phyloP scores from a whole-genome alignment of 2,888 invertebrate genomes.

The Trachelus troglodyta region DNA sequence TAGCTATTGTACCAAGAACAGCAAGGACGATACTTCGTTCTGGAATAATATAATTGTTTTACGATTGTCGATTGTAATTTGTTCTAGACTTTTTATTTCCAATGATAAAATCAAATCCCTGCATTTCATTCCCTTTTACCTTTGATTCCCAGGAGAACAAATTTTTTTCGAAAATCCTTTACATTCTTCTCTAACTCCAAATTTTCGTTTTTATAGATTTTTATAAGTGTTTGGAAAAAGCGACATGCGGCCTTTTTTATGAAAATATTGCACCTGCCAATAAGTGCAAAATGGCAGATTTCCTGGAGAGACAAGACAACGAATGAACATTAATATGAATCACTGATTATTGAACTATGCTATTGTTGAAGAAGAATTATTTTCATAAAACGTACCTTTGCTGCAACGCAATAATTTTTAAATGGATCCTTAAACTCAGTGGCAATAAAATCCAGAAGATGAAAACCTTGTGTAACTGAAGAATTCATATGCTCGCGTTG shows the following conservation, averaged over 20 bases:
- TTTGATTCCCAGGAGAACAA: conserved; percentile 23
- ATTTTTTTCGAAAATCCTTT: conserved; percentile 25
- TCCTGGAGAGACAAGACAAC: conserved; percentile 28
- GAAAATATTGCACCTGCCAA: conserved; percentile 22
- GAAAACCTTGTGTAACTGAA: neutral
- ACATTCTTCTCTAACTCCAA: conserved; percentile 35
- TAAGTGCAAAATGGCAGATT: conserved; percentile 39
- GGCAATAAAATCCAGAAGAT: neutral
- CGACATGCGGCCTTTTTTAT: conserved; percentile 41
- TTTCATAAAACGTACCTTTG: conserved; percentile 30
- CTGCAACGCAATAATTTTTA: conserved; percentile 37
- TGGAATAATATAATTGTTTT: conserved; percentile 25
- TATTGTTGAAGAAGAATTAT: conserved; percentile 29
- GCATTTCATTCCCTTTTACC: conserved; percentile 32
- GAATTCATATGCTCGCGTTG: neutral
- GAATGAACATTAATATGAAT: neutral
- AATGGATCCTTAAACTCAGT: conserved; percentile 28
- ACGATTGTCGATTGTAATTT: conserved; percentile 15
- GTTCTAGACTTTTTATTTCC: conserved; percentile 13
- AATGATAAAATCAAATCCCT: conserved; percentile 19
- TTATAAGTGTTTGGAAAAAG: conserved; percentile 43
- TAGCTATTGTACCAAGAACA: conserved; percentile 39
- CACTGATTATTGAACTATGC: neutral
- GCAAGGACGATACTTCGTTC: conserved; percentile 38
- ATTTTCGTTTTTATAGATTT: conserved; percentile 34